Evolutionary conservation across 2,113 vertebrate genomes (phyloP).

Genomic region (Rhinolophus ferrumequinum): DNA sequence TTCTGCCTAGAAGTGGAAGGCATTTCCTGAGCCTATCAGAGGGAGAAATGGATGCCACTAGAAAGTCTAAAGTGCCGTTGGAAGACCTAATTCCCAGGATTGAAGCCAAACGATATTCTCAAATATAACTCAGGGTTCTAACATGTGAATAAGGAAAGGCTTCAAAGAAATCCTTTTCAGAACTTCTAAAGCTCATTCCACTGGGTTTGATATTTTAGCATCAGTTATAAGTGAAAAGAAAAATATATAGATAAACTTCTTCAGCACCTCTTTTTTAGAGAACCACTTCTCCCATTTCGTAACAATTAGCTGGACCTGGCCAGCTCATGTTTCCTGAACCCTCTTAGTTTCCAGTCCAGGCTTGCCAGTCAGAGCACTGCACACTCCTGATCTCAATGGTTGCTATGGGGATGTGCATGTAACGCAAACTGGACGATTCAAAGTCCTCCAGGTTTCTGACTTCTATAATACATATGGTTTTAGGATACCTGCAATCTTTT

Average conservation of each 20-base stretch:
- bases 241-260: neutral
- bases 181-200: neutral
- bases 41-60: neutral
- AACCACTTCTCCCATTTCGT: neutral
- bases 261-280: neutral
- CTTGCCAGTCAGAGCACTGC: neutral
- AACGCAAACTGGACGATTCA: neutral
- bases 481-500: neutral
- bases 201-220: neutral
- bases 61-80: neutral
- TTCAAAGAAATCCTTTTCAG: conserved; percentile 15
- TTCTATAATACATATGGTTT: neutral
- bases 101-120: neutral
- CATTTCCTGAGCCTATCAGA: neutral
- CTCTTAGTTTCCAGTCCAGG: neutral
- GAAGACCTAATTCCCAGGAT: neutral
- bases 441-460: neutral
- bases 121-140: neutral
- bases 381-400: neutral
- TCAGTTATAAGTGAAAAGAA: neutral
- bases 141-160: neutral
- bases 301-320: neutral
- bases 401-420: neutral
- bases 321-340: neutral
- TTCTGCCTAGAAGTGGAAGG: neutral